Evolutionary conservation across 1,140 invertebrate species (phyloP), one percentile per base, ranked within the genome.

Genomic region (Penaeus japonicus): DNA sequence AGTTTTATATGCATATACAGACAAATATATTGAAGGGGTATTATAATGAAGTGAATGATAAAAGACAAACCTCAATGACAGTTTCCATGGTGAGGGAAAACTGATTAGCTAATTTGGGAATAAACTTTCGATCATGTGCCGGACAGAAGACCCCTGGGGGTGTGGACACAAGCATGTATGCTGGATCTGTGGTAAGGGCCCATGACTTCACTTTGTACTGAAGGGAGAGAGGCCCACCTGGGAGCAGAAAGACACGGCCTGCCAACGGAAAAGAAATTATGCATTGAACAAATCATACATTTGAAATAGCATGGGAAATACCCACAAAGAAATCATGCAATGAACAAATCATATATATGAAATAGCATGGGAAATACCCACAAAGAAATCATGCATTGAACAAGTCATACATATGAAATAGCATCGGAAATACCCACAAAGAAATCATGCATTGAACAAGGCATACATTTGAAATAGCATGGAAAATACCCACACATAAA

Each of bases 21-120:
- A 47, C 7, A 47, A 78, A 78, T n/a, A 79, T 18, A 79, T 2
- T 22, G 15, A 79, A 32, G 7, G 17, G 39, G 39, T 22, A 35
- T 30, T 4, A 15, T 39, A 30, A 18, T 3, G 18, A 79, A 15
- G n/a, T 78, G 27, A 78, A 30, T 39, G 15, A 47, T 15, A 12
- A 47, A n/a, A 65, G 4, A 30, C 47, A 62, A 70, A 91, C 90
- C 84, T 90, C 84, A 27, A 91, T 89, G 18, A 91, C 87, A 30
- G 91, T 91, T 84, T 91, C 91, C 91, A 91, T 91, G 20, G 91
- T 91, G 30, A 91, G 78, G 4, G 91, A 91, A 77, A 91, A 91
- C 81, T 91, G 90, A 27, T 91, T 91, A n/a, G 91, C 65, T 10
- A 91, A 65, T 53, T 89, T 89, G 5, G 91, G 91, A 5, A 91